Conservation (phyloP, 2,797 vertebrate species). For the Cephalopachus bancanus region DNA sequence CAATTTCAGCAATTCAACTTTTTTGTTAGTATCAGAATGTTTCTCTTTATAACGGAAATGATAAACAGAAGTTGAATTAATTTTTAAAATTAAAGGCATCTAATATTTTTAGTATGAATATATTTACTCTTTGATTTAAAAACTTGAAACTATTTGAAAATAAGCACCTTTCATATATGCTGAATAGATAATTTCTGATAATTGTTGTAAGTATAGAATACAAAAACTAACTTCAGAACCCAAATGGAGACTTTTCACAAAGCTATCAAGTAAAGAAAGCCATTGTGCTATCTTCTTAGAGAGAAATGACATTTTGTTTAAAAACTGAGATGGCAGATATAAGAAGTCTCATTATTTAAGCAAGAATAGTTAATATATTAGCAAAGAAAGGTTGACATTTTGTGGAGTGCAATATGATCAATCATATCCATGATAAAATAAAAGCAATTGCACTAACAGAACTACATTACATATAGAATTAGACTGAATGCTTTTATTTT, state of each 20-base stretch:
- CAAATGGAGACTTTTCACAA: constrained; percentile 23
- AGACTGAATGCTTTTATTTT: constrained; percentile 32
- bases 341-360: constrained; percentile 45
- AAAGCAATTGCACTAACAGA: constrained; percentile 37
- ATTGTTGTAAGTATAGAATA: constrained; percentile 5
- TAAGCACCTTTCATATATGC: constrained; percentile 33
- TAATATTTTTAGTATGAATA: constrained; percentile 55
- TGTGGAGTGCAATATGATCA: constrained; percentile 26
- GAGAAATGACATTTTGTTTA: constrained; percentile 47
- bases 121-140: constrained; percentile 64
- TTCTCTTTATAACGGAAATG: constrained; percentile 4
- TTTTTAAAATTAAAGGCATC: constrained; percentile 58
- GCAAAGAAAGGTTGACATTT: constrained; percentile 14
- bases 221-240: constrained; percentile 36
- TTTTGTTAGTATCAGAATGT: constrained; percentile 56
- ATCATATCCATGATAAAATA: constrained; percentile 51
- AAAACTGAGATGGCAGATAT: background rate
- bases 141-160: constrained; percentile 57
- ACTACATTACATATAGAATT: background rate
- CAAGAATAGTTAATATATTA: background rate
- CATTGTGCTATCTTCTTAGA: background rate
- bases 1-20: background rate
- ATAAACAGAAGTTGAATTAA: constrained; percentile 60
- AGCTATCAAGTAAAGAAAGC: background rate
- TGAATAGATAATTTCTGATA: constrained; percentile 58